Percentiles rank a stretch among this genome's conserved stretches.
These are phyloP conservation scores for Aleiodes sp. DNA, from an alignment of 1,140 invertebrate genomes.

Conservation along the genomic window DNA sequence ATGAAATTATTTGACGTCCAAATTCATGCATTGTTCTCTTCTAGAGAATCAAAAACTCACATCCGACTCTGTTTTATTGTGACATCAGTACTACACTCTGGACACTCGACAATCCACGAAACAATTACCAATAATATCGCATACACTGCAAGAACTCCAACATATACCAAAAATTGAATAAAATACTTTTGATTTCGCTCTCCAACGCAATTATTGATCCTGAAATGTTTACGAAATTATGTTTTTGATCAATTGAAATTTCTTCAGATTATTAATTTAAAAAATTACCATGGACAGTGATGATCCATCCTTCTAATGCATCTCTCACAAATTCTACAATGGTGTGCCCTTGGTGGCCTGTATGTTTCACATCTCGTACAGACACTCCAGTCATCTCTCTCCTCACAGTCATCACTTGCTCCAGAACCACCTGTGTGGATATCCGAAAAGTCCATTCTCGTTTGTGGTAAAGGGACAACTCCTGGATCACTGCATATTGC, in stretches of 20 bases:
- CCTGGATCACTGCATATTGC: constrained; percentile 91
- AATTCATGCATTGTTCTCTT: constrained; percentile 27
- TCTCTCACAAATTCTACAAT: constrained; percentile 88
- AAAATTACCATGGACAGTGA: constrained; percentile 81
- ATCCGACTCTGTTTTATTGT: constrained; percentile 78
- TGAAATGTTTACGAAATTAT: constrained; percentile 58
- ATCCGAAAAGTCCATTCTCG: constrained; percentile 86
- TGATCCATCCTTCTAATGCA: constrained; percentile 92
- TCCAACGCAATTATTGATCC: constrained; percentile 95
- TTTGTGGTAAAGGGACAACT: constrained; percentile 83
- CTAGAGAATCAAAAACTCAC: constrained; percentile 67
- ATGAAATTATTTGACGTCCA: constrained; percentile 18
- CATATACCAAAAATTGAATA: constrained; percentile 89
- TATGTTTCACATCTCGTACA: constrained; percentile 87
- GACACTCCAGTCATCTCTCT: constrained; percentile 83
- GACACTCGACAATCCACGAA: constrained; percentile 81
- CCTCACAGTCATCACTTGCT: constrained; percentile 58
- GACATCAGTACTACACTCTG: constrained; percentile 74
- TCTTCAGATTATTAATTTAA: constrained; percentile 23
- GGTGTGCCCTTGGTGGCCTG: constrained; percentile 85
- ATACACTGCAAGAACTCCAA: constrained; percentile 74
- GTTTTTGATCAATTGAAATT: constrained; percentile 36
- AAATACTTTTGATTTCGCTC: constrained; percentile 95
- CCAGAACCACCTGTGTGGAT: constrained; percentile 72
- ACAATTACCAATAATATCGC: constrained; percentile 76